These are phyloP conservation scores for Lota lota DNA, from an alignment of 2,113 vertebrate species.

Conservation along the genomic window DNA sequence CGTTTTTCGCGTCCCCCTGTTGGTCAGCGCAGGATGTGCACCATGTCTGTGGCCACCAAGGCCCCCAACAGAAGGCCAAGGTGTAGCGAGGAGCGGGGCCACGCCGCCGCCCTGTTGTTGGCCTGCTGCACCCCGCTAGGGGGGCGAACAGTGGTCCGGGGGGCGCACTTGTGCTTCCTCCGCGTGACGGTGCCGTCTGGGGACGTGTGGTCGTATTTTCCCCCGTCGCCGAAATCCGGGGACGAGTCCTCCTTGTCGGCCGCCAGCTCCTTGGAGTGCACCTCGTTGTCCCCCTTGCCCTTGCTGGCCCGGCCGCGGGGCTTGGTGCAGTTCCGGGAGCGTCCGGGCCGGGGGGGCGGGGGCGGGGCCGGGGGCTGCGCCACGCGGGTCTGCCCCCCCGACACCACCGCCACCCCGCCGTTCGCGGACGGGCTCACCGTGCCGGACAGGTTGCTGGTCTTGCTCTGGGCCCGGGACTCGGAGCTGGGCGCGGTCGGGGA, in stretches of 20 bases:
- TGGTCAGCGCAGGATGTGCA: constrained; percentile 82
- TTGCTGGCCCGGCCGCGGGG: constrained; percentile 74
- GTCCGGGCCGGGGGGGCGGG: constrained; percentile 71
- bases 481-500: constrained; percentile 69
- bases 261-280: constrained; percentile 73
- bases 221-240: constrained; percentile 71
- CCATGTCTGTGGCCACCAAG: constrained; percentile 71
- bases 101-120: constrained; percentile 66
- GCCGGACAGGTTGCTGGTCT: constrained; percentile 84
- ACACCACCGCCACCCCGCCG: constrained; percentile 68
- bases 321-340: constrained; percentile 87
- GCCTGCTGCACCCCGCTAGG: constrained; percentile 96
- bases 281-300: constrained; percentile 78
- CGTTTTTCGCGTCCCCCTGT: constrained; percentile 72
- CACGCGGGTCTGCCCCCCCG: constrained; percentile 75
- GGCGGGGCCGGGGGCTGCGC: constrained; percentile 73
- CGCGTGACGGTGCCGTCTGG: constrained; percentile 76
- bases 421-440: constrained; percentile 77
- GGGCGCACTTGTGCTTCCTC: constrained; percentile 91
- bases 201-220: constrained; percentile 75
- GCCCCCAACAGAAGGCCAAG: constrained; percentile 70
- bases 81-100: constrained; percentile 53
- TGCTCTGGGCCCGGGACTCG: constrained; percentile 88
- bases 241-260: constrained; percentile 79
- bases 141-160: constrained; percentile 84